Evolutionary conservation across 1,140 invertebrate genomes (phyloP).

Genomic region (Bradynema listronoti): DNA sequence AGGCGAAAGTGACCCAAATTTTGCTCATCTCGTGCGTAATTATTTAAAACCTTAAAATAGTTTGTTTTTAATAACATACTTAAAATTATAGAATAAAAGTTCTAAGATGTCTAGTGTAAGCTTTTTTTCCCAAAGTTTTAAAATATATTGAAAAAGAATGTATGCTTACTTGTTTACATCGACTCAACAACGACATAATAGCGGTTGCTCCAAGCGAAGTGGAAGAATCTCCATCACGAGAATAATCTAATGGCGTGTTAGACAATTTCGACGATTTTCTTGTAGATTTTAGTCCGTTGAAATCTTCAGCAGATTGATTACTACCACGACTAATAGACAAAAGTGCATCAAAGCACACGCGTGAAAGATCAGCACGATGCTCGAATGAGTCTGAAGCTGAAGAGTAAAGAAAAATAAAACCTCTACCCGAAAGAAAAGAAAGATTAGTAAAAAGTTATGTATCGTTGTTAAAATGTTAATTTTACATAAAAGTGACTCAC

Average conservation of each 20-base stretch:
- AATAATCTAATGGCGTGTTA: background rate
- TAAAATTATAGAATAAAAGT: constrained; percentile 2
- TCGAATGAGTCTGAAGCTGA: constrained; percentile 57
- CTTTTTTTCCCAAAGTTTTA: background rate
- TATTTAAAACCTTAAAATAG: constrained; percentile 40
- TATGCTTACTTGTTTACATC: constrained; percentile 43
- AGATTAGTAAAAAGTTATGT: constrained; percentile 1
- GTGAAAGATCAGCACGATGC: constrained; percentile 51
- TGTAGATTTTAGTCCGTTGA: constrained; percentile 16
- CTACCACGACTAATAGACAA: constrained; percentile 46
- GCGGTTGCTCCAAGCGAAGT: constrained; percentile 44
- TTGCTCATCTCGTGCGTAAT: constrained; percentile 48
- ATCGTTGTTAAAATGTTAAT: no score
- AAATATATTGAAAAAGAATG: no score
- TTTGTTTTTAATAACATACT: constrained; percentile 3
- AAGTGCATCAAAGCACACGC: constrained; percentile 56
- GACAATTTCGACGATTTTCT: constrained; percentile 8
- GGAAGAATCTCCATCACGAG: background rate
- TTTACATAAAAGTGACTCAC: no score
- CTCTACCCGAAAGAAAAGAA: constrained; percentile 2
- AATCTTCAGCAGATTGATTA: constrained; percentile 22
- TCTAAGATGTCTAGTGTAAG: background rate
- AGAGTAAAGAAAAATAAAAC: constrained; percentile 21
- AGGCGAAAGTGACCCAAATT: constrained; percentile 41
- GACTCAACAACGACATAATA: constrained; percentile 37